phyloP scores from a whole-genome alignment of 2,113 vertebrate genomes.

The Atrichornis clamosus region DNA sequence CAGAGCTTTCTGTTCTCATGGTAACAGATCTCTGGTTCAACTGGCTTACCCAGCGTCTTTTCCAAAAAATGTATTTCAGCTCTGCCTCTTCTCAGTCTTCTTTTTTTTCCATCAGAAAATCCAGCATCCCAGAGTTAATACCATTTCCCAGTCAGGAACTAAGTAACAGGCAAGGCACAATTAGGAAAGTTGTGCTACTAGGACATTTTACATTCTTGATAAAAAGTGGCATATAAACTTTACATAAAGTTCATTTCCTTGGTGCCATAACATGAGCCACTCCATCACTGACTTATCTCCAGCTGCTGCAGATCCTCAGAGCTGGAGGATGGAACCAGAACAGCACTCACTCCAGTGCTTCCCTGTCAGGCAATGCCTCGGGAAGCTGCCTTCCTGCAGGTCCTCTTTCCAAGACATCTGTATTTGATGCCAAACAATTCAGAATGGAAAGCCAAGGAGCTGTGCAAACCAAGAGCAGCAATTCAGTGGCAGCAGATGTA shows the following conservation, averaged over 20 bases:
- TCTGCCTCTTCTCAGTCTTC: neutral
- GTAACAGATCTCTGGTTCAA: neutral
- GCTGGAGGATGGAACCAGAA: neutral
- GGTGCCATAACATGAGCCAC: neutral
- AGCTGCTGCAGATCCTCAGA: neutral
- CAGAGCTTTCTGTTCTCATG: neutral
- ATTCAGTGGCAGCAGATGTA: neutral
- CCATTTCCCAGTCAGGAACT: neutral
- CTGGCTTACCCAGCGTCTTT: neutral
- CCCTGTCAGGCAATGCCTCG: neutral
- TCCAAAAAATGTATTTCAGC: neutral
- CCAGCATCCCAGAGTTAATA: neutral
- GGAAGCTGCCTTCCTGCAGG: neutral
- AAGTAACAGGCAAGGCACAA: neutral
- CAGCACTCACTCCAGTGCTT: neutral
- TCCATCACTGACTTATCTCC: neutral
- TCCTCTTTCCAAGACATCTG: neutral
- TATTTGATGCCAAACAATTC: neutral
- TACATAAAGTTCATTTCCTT: neutral
- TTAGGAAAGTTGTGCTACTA: neutral
- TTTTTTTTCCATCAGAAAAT: neutral
- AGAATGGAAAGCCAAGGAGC: neutral
- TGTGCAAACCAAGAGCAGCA: neutral
- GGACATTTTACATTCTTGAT: neutral
- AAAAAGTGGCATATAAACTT: neutral